Evolutionary conservation across 2,113 vertebrate species (phyloP).

Genomic region (Elachura formosa): DNA sequence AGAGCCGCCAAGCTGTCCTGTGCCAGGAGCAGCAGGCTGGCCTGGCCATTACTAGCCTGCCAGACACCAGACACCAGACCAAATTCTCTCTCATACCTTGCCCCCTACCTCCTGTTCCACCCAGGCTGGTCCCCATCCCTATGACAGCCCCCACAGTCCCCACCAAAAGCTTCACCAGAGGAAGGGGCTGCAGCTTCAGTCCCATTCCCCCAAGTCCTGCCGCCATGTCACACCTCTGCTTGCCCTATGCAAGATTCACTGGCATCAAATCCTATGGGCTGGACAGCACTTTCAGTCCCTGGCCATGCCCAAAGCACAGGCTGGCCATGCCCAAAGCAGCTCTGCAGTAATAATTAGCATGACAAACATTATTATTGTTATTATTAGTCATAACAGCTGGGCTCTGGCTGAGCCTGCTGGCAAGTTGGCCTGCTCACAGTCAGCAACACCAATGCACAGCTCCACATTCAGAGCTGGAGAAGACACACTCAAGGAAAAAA

Average conservation of each 20-base stretch:
- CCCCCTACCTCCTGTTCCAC: neutral
- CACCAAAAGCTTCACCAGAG: neutral
- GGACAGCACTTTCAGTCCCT: neutral
- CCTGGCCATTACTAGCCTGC: neutral
- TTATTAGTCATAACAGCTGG: neutral
- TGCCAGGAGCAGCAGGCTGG: neutral
- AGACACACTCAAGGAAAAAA: neutral
- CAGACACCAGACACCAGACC: neutral
- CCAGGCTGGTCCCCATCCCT: neutral
- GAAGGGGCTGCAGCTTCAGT: neutral
- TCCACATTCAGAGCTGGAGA: neutral
- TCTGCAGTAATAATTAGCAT: constrained; percentile 20
- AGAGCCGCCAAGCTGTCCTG: neutral
- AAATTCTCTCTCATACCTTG: neutral
- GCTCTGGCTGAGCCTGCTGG: neutral
- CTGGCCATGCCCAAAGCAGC: neutral
- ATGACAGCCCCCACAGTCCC: rapidly evolving
- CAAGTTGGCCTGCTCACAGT: neutral
- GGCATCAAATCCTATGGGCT: neutral
- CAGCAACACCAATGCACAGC: neutral
- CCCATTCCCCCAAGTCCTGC: rapidly evolving
- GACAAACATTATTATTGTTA: constrained; percentile 3
- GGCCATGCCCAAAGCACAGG: neutral
- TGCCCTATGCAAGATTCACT: neutral
- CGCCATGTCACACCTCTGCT: neutral